Evolutionary conservation across 2,888 invertebrate genomes (phyloP), one percentile per base, ranked within the genome.

Genomic region (Ferdinandea cuprea): DNA sequence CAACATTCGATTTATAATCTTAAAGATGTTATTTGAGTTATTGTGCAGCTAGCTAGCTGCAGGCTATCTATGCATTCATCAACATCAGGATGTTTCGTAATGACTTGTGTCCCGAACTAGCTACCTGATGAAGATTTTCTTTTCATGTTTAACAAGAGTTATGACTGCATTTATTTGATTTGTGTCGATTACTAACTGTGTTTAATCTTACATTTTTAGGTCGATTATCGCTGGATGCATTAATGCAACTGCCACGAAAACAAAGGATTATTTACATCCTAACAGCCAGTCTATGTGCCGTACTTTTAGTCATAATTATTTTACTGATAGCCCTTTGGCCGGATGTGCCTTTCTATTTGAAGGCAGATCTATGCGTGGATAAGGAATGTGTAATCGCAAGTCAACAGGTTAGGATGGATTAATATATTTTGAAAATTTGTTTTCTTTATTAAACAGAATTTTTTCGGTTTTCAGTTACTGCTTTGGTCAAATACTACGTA

Each of bases 321-420:
- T 85, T 90, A 86, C 72, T 90, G 87, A 85, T 89, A 81, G 89
- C 89, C 13, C 89, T 91, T 61, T 91, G 91, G 91, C 91, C 91
- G 1, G 89, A 89, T 66, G 89, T 90, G 85, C 91, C 91, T 1
- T 89, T 89, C 85, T 88, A 91, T 63, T 85, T 90, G 79, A 88
- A 88, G 32, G 89, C 89, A 2, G 88, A 89, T n/a, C 87, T 90
- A 32, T 91, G 91, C 84, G 86, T 89, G 83, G 88, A 91, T 30
- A 89, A 88, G 56, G 91, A 91, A 81, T 91, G 91, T 72, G 88
- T 91, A 46, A 87, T 89, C 73, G 89, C 89, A 28, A 89, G 89
- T 68, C 89, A 89, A 32, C 91, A 91, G 84, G 86, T 87, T 66
- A 84, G 83, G 21, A 19, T 32, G 2, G 32, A 54, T 42, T 3